Evolutionary conservation across 2,888 invertebrate genomes (phyloP).

Genomic region (Drosophila histrio): DNA sequence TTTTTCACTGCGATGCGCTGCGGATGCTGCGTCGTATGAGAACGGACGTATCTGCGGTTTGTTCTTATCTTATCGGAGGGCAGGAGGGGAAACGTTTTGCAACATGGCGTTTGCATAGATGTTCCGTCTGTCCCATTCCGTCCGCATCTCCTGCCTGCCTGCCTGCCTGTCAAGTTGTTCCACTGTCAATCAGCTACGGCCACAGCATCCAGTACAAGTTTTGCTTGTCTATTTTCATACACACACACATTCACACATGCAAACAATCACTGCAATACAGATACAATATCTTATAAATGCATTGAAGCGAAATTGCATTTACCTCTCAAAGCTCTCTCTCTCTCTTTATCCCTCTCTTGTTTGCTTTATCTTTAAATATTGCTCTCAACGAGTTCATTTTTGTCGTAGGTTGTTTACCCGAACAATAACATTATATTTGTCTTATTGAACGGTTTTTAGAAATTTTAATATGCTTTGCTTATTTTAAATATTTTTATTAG

Average conservation of each 20-base stretch:
- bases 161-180: constrained; percentile 40
- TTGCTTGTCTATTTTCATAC: constrained; percentile 38
- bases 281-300: constrained; percentile 76
- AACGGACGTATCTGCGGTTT: constrained; percentile 46
- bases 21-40: constrained; percentile 19
- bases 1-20: constrained; percentile 31
- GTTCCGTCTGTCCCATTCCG: not conserved
- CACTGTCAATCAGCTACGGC: constrained; percentile 57
- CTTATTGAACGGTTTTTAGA: not conserved
- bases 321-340: constrained; percentile 40
- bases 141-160: constrained; percentile 14
- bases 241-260: constrained; percentile 27
- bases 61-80: constrained; percentile 58
- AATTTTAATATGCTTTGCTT: not conserved
- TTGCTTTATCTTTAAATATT: constrained; percentile 30
- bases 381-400: constrained; percentile 42
- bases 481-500: not conserved
- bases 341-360: not conserved
- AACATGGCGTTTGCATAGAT: constrained; percentile 50
- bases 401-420: constrained; percentile 40
- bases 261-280: constrained; percentile 44
- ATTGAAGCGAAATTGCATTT: constrained; percentile 73
- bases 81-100: constrained; percentile 20
- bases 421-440: not conserved
- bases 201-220: constrained; percentile 46